A percentile compares a stretch with the other conserved stretches of the same genome.
Conservation (phyloP, 2,888 invertebrate species). For the Nymphalis c-album region DNA sequence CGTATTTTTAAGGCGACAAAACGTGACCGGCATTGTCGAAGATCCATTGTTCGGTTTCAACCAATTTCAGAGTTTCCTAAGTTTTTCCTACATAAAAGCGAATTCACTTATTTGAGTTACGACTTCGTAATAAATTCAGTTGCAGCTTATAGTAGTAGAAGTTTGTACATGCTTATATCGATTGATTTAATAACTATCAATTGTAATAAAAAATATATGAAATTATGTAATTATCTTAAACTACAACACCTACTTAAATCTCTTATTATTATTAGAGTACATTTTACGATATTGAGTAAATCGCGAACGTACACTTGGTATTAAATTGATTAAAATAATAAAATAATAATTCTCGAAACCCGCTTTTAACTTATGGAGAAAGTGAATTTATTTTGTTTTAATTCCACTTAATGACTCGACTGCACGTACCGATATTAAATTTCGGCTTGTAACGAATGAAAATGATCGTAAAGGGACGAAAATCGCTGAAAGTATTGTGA, state of each 20-base stretch:
- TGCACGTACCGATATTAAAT: slow-evolving; percentile 33
- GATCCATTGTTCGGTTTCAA: slow-evolving; percentile 71
- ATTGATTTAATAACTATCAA: background rate
- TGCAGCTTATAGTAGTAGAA: slow-evolving; percentile 40
- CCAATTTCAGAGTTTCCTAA: slow-evolving; percentile 57
- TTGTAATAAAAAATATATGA: background rate
- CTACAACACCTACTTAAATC: background rate
- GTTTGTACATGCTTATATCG: background rate
- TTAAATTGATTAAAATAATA: slow-evolving; percentile 24
- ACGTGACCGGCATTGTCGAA: slow-evolving; percentile 71
- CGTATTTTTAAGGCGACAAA: slow-evolving; percentile 77
- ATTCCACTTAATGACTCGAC: slow-evolving; percentile 38
- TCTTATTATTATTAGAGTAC: too few relatives aligned
- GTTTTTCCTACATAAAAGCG: slow-evolving; percentile 65
- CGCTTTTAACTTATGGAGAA: slow-evolving; percentile 32
- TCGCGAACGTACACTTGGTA: slow-evolving; percentile 14
- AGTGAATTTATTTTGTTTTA: slow-evolving; percentile 40
- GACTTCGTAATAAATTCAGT: slow-evolving; percentile 66
- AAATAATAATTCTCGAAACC: slow-evolving; percentile 28
- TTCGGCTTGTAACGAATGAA: slow-evolving; percentile 32
- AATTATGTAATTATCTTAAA: too few relatives aligned
- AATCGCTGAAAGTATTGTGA: slow-evolving; percentile 32
- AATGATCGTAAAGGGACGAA: slow-evolving; percentile 32
- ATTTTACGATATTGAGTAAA: background rate
- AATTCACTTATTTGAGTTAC: slow-evolving; percentile 76